Evolutionary conservation across 2,888 invertebrate genomes (phyloP), one percentile per base, ranked within the genome.

Genomic region (Bedellia somnulentella): DNA sequence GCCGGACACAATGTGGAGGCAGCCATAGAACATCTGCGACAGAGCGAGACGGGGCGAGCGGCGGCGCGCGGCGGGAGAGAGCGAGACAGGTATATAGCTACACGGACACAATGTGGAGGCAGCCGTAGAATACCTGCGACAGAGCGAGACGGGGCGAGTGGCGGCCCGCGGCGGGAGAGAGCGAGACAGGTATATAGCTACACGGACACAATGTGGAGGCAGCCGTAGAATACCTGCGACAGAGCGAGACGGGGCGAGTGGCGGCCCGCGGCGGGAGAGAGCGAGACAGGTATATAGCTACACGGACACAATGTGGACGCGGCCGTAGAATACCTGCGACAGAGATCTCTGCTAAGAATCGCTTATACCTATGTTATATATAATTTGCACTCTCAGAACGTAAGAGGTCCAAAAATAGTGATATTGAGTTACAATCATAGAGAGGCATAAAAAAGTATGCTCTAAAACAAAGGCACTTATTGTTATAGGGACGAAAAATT

Each of bases 11-110:
- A n/a, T 11, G 49, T 84, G 1, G 78, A 81, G 35, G 47, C 50
- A 4, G 86, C 89, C 1, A 82, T 87, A 14, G 78, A 80, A 41
- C 82, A 81, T 45, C 85, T 89, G 27, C 78, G 79, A 10, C 77
- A 80, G 27, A 61, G 73, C 24, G 58, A 75, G 13, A 89, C 84
- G 0, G 63, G 91, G 37, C 67, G 68, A 1, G 31, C 27, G 83
- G 83, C 2, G 5, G 68, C 75, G 2, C 47, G 79, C 24, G 40
- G 32, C 2, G 60, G 60, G 0, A 3, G 9, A 2, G 3, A 21
- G 9, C n/a, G 3, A 3, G 3, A n/a, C 3, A 21, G 3, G 8
- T n/a, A 2, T 21, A 3, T 21, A 21, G n/a, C 21, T n/a, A 21
- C n/a, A n/a, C n/a, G n/a, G n/a, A n/a, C n/a, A n/a, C n/a, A 2